Evolutionary conservation across 2,797 vertebrate species (phyloP), one percentile per base, ranked within the genome.

Genomic region (Falco naumanni): DNA sequence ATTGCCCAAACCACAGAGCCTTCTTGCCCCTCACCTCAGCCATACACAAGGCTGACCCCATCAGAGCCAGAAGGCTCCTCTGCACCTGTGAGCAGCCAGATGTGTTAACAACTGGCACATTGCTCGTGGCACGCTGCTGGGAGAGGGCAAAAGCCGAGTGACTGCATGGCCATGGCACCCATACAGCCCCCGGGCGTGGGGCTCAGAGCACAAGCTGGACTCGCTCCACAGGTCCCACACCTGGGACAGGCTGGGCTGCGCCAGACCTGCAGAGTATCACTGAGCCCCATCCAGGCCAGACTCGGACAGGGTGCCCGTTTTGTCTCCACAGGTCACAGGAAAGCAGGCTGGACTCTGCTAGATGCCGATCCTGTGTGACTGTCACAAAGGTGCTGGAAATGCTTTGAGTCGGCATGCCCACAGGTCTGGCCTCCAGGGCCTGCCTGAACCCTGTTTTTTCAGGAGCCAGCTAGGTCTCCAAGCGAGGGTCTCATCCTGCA

Each of bases 331-430:
- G 43, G 53, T 39, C 29, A 60, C 1, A 4, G 21, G 41, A 64
- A 63, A 37, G 63, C 51, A 61, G 33, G 53, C 20, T 5, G 12
- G 51, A 78, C 53, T 48, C 59, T 87, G 34, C 18, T 47, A 64
- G 53, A 75, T 3, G 5, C 51, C 77, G 78, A 0, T 53, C 72
- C 37, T 3, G 1, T 37, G 31, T 51, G 56, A 74, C 57, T 74
- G 34, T 64, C 81, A 83, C 7, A 14, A 7, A 25, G 50, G 57
- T 74, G 53, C 0, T 54, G 61, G 45, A 87, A 89, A 56, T 5
- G 20, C 21, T 78, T 63, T 0, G 0, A 59, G 47, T 16, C 75
- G 16, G 8, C 41, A 41, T 0, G 0, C 17, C 48, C 41, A 60
- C 0, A 0, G 68, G 54, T 37, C 17, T 6, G 5, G 91, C 39